Evolutionary conservation across 1,140 invertebrate genomes (phyloP).

Genomic region (Araneus ventricosus): DNA sequence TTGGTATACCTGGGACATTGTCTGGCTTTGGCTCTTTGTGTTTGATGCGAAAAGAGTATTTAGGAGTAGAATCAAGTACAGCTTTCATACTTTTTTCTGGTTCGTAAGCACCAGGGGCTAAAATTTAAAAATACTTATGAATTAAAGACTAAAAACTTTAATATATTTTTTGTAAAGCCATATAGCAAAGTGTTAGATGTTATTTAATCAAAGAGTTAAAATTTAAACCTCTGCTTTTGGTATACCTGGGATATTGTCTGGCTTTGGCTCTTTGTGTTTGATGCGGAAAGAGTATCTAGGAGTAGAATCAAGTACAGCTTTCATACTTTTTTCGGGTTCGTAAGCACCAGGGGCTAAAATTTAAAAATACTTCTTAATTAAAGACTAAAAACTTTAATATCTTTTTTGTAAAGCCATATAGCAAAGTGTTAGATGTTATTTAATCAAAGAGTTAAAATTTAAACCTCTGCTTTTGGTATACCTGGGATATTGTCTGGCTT

Average conservation of each 20-base stretch:
- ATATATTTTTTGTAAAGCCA: background rate
- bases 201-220: background rate
- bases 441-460: too few relatives aligned
- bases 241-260: slow-evolving; percentile 83
- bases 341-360: slow-evolving; percentile 86
- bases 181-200: background rate
- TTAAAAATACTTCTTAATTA: background rate
- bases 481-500: slow-evolving; percentile 83
- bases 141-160: background rate
- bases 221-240: background rate
- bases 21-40: slow-evolving; percentile 80
- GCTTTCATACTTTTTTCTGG: slow-evolving; percentile 85
- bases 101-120: slow-evolving; percentile 88
- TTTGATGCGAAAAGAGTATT: slow-evolving; percentile 86
- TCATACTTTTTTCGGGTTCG: slow-evolving; percentile 86
- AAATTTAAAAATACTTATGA: background rate
- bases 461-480: slow-evolving; percentile 77
- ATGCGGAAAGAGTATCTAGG: slow-evolving; percentile 87
- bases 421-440: too few relatives aligned
- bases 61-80: slow-evolving; percentile 83
- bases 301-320: slow-evolving; percentile 82
- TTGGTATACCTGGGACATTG: slow-evolving; percentile 82
- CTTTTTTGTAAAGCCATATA: too few relatives aligned
- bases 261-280: slow-evolving; percentile 81
- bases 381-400: background rate